phyloP scores from a whole-genome alignment of 1,140 invertebrate genomes.

The Homarus americanus region DNA sequence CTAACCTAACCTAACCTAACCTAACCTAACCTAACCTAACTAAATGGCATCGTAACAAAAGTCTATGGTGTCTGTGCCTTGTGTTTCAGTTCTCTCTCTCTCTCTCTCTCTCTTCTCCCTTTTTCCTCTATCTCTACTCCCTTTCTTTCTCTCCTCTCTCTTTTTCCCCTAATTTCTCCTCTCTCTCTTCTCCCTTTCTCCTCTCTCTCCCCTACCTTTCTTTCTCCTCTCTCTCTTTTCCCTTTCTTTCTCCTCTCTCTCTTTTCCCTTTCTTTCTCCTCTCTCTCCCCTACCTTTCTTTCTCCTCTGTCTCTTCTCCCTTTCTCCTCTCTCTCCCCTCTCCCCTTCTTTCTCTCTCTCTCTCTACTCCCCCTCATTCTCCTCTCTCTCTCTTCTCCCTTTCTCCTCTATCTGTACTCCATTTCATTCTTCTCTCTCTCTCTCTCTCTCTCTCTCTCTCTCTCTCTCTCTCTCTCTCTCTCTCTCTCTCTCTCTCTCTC shows the following conservation, averaged over 20 bases:
- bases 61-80: not conserved
- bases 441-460: not conserved
- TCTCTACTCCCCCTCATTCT: not conserved
- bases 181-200: no score
- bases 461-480: not conserved
- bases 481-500: not conserved
- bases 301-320: not conserved
- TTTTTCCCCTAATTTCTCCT: no score
- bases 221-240: not conserved
- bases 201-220: no score
- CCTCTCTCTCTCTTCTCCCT: not conserved
- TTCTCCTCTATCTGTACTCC: not conserved
- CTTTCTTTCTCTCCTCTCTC: not conserved
- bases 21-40: no score
- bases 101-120: not conserved
- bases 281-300: not conserved
- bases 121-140: not conserved
- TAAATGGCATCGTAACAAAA: no score
- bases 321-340: constrained; percentile 22
- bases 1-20: no score
- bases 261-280: not conserved
- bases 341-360: constrained; percentile 37
- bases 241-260: not conserved
- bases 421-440: not conserved
- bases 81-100: not conserved